These are phyloP conservation scores for Salminus brasiliensis DNA, from an alignment of 2,113 vertebrate genomes.

Conservation along the genomic window DNA sequence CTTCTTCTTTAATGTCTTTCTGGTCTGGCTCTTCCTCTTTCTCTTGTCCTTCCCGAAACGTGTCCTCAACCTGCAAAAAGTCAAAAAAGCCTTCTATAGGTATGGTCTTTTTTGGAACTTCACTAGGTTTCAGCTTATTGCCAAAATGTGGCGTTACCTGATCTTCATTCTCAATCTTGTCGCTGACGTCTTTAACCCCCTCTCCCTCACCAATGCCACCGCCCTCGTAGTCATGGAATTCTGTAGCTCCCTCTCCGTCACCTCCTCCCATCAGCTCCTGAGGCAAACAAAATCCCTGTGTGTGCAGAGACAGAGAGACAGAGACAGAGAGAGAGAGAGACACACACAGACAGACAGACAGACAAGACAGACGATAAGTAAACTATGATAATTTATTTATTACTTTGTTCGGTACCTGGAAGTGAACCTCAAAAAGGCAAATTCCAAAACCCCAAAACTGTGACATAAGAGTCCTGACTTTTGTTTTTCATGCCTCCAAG, in stretches of 20 bases:
- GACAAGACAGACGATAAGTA: background rate
- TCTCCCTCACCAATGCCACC: conserved; percentile 95
- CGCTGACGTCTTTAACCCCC: conserved; percentile 92
- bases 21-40: conserved; percentile 86
- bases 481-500: too few species aligned
- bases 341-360: too few species aligned
- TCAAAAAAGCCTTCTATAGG: background rate
- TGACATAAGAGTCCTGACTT: too few species aligned
- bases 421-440: too few species aligned
- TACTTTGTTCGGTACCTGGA: too few species aligned
- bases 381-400: too few species aligned
- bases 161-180: conserved; percentile 96
- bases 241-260: conserved; percentile 85
- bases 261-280: conserved; percentile 87
- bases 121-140: background rate
- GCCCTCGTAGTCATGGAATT: conserved; percentile 93
- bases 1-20: conserved; percentile 88
- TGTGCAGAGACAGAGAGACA: background rate
- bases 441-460: too few species aligned
- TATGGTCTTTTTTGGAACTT: background rate
- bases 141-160: conserved; percentile 75
- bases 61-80: conserved; percentile 88
- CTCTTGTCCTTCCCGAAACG: conserved; percentile 85
- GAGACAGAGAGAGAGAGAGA: background rate
- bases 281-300: conserved; percentile 94